These are phyloP conservation scores for Hoplodrina blanda DNA, from an alignment of 2,888 invertebrate genomes.

Conservation along the genomic window DNA sequence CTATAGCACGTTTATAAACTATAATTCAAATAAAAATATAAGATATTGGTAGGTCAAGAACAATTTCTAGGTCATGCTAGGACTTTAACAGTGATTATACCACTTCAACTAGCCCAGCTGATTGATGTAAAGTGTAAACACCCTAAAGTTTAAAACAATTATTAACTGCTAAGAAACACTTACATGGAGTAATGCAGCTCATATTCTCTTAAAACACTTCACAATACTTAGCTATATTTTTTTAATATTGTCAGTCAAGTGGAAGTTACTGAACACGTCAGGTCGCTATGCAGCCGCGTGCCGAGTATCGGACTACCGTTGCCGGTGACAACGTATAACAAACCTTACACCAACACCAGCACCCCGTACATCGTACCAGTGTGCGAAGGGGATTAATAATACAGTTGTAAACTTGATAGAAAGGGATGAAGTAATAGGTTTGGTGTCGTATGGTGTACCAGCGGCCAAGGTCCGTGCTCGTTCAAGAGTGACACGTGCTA, in stretches of 20 bases:
- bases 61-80: slow-evolving; percentile 68
- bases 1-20: not conserved
- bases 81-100: slow-evolving; percentile 29
- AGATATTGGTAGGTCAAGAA: slow-evolving; percentile 61
- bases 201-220: slow-evolving; percentile 42
- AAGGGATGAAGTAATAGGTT: slow-evolving; percentile 79
- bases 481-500: slow-evolving; percentile 84
- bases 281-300: slow-evolving; percentile 77
- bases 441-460: slow-evolving; percentile 78
- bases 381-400: slow-evolving; percentile 77
- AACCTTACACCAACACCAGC: slow-evolving; percentile 81
- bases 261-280: slow-evolving; percentile 79
- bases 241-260: slow-evolving; percentile 76
- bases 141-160: slow-evolving; percentile 18
- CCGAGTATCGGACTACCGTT: slow-evolving; percentile 86
- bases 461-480: slow-evolving; percentile 82
- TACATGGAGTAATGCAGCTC: slow-evolving; percentile 43
- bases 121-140: slow-evolving; percentile 26
- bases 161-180: slow-evolving; percentile 36
- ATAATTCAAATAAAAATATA: slow-evolving; percentile 15
- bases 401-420: slow-evolving; percentile 63
- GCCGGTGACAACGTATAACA: slow-evolving; percentile 88
- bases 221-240: slow-evolving; percentile 56
- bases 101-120: slow-evolving; percentile 32
- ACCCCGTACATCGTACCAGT: slow-evolving; percentile 75